Conservation (phyloP, 2,113 vertebrate species). For the Gambusia holbrooki region DNA sequence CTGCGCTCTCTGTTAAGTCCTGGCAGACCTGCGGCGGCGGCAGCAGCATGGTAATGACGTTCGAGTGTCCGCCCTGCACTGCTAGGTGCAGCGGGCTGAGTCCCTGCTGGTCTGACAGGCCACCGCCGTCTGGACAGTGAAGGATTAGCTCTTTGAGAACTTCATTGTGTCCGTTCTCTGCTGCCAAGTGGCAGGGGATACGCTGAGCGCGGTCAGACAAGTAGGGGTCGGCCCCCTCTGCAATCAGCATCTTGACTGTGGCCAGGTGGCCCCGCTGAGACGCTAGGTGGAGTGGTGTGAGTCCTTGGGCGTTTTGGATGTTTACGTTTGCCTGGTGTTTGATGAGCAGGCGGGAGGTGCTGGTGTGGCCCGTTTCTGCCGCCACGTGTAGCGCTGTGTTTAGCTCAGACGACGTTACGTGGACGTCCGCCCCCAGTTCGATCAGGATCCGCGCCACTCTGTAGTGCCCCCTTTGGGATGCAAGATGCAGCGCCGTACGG, state of each 20-base stretch:
- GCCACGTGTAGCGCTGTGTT: constrained; percentile 90
- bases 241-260: constrained; percentile 87
- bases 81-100: constrained; percentile 85
- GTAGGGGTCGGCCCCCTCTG: constrained; percentile 81
- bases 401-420: constrained; percentile 65
- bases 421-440: constrained; percentile 84
- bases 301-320: constrained; percentile 79
- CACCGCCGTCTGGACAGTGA: constrained; percentile 69
- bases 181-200: constrained; percentile 86
- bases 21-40: constrained; percentile 57
- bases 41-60: constrained; percentile 82
- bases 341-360: constrained; percentile 90
- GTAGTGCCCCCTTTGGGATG: constrained; percentile 93
- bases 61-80: constrained; percentile 77
- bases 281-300: constrained; percentile 89
- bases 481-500: constrained; percentile 90
- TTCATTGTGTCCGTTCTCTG: constrained; percentile 84
- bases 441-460: constrained; percentile 92
- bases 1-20: constrained; percentile 53
- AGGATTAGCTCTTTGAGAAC: constrained; percentile 85
- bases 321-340: constrained; percentile 85
- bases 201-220: constrained; percentile 72
- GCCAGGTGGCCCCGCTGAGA: constrained; percentile 85
- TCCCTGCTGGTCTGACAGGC: constrained; percentile 79
- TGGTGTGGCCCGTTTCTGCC: constrained; percentile 93